phyloP scores from a whole-genome alignment of 2,113 vertebrate species.

The Ia io region DNA sequence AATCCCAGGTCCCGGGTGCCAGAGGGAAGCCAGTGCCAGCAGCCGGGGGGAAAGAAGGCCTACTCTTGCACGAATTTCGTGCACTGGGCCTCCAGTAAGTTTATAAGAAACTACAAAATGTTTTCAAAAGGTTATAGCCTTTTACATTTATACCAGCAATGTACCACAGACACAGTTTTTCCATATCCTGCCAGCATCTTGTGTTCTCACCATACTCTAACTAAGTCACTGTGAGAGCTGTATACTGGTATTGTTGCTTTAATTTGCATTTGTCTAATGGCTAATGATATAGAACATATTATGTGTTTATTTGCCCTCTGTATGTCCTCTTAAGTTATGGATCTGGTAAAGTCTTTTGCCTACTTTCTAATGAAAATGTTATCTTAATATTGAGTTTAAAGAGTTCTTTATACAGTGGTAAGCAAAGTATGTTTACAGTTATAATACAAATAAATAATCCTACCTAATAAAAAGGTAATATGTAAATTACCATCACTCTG shows the following conservation, averaged over 20 bases:
- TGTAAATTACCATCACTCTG: too few species aligned
- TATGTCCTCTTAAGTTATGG: not conserved
- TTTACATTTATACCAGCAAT: not conserved
- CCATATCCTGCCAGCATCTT: not conserved
- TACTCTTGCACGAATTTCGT: too few species aligned
- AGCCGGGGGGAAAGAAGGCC: too few species aligned
- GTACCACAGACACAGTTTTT: not conserved
- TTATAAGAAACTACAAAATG: not conserved
- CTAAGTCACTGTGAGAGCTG: not conserved
- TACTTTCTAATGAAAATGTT: not conserved
- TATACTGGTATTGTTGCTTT: not conserved
- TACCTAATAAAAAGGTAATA: too few species aligned
- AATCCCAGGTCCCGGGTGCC: too few species aligned
- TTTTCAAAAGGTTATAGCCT: not conserved
- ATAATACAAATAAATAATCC: not conserved
- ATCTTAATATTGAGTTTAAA: not conserved
- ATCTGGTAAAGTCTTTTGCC: not conserved
- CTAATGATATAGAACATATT: not conserved
- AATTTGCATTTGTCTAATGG: constrained; percentile 4
- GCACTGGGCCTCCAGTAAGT: not conserved
- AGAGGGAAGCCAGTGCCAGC: too few species aligned
- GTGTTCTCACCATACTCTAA: not conserved
- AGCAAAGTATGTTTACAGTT: not conserved
- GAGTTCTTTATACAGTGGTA: not conserved
- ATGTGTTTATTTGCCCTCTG: not conserved